A percentile compares a stretch with the other conserved stretches of the same genome.
Evolutionary conservation across 2,113 vertebrate species (phyloP).

Genomic region (Haliaeetus leucogaster): DNA sequence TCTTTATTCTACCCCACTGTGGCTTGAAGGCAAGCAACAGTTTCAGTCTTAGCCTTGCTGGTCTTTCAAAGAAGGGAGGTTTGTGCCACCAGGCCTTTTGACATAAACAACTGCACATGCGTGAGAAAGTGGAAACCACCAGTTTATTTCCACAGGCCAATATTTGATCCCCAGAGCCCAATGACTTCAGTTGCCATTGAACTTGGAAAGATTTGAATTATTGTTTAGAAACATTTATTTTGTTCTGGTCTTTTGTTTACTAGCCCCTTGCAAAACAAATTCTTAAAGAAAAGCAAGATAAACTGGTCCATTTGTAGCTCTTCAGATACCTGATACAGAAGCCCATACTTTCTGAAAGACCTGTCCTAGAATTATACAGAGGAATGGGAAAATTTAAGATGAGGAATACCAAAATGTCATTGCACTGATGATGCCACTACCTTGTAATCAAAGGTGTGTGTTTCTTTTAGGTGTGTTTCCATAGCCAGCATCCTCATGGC

Average conservation of each 20-base stretch:
- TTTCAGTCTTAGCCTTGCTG: not conserved
- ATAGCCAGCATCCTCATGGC: not conserved
- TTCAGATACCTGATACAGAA: not conserved
- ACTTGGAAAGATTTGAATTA: not conserved
- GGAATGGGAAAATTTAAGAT: not conserved
- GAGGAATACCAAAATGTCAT: not conserved
- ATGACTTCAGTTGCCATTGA: not conserved
- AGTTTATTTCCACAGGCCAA: not conserved
- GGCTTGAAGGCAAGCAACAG: not conserved
- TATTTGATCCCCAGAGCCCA: not conserved
- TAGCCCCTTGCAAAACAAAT: not conserved
- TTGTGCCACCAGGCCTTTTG: not conserved
- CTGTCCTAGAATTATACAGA: not conserved
- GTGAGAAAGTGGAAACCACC: not conserved
- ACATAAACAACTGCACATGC: rapidly evolving
- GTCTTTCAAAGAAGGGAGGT: not conserved
- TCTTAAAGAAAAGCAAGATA: not conserved
- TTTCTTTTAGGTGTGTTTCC: not conserved
- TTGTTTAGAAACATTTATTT: not conserved
- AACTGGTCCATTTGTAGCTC: not conserved
- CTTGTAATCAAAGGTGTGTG: not conserved
- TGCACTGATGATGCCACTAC: not conserved
- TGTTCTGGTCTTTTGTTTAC: not conserved
- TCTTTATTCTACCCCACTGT: not conserved
- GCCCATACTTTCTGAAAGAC: not conserved